Conservation (phyloP, 1,140 invertebrate species). For the Argopecten irradians region DNA sequence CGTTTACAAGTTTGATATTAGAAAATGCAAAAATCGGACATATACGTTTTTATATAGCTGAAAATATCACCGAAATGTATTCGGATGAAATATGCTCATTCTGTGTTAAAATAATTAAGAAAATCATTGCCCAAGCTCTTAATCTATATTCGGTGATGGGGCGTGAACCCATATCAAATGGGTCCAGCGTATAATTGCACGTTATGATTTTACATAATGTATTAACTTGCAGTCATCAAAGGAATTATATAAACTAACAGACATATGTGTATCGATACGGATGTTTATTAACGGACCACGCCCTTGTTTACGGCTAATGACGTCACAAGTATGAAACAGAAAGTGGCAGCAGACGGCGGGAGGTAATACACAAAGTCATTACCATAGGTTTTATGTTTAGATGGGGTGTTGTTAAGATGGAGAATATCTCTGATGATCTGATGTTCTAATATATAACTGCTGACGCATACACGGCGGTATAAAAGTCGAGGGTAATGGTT, state of each 20-base stretch:
- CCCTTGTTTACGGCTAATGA: background rate
- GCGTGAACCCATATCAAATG: no score
- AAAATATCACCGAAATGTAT: no score
- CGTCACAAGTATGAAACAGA: background rate
- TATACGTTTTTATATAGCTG: no score
- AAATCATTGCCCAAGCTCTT: no score
- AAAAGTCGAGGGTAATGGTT: background rate
- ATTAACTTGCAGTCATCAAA: background rate
- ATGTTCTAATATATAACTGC: background rate
- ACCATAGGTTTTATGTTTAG: background rate
- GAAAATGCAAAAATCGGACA: no score
- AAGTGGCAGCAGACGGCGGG: background rate
- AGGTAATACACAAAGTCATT: background rate
- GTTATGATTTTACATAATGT: no score
- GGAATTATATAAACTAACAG: background rate
- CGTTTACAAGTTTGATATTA: no score
- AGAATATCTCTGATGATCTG: background rate
- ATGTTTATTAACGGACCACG: background rate
- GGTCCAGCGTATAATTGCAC: no score
- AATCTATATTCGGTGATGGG: no score
- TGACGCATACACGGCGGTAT: background rate
- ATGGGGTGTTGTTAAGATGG: background rate
- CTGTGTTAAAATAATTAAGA: no score
- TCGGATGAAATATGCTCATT: no score
- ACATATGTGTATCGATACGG: background rate